Conservation (phyloP, 2,888 invertebrate species). For the Yponomeuta evonymella region DNA sequence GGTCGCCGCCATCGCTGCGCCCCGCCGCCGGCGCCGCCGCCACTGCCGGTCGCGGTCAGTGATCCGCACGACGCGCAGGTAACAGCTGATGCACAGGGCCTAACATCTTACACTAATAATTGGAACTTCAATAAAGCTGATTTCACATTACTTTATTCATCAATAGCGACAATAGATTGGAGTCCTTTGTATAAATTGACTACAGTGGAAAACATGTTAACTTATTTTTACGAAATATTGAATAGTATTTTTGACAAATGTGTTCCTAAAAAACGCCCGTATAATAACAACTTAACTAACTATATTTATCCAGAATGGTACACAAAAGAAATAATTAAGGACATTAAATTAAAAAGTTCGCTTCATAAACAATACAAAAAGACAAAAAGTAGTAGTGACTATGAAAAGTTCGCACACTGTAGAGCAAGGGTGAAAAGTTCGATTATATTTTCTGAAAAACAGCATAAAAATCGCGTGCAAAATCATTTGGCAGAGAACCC, state of each 20-base stretch:
- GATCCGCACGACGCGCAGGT: background rate
- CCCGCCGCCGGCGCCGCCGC: background rate
- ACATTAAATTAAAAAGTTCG: conserved; percentile 20
- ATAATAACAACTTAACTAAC: conserved; percentile 2
- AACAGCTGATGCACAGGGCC: too few relatives aligned
- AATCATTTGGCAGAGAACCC: conserved; percentile 21
- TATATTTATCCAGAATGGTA: conserved; percentile 25
- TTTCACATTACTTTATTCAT: conserved; percentile 7
- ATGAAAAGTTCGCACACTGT: conserved; percentile 17
- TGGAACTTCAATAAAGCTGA: conserved; percentile 13
- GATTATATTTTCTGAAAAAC: conserved; percentile 16
- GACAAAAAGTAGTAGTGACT: conserved; percentile 14
- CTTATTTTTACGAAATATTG: conserved; percentile 20
- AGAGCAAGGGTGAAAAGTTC: conserved; percentile 18
- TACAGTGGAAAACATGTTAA: background rate
- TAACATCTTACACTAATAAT: background rate
- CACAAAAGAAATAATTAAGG: conserved; percentile 21
- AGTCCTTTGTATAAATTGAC: background rate
- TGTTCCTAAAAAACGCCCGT: conserved; percentile 21
- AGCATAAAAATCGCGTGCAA: conserved; percentile 16
- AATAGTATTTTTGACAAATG: conserved; percentile 19
- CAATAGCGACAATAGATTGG: conserved; percentile 5
- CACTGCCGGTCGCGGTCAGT: background rate
- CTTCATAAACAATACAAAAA: conserved; percentile 23
- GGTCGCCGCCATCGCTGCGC: background rate